These are phyloP conservation scores for Onthophagus sagittarius DNA, from an alignment of 2,888 invertebrate species.

Conservation along the genomic window DNA sequence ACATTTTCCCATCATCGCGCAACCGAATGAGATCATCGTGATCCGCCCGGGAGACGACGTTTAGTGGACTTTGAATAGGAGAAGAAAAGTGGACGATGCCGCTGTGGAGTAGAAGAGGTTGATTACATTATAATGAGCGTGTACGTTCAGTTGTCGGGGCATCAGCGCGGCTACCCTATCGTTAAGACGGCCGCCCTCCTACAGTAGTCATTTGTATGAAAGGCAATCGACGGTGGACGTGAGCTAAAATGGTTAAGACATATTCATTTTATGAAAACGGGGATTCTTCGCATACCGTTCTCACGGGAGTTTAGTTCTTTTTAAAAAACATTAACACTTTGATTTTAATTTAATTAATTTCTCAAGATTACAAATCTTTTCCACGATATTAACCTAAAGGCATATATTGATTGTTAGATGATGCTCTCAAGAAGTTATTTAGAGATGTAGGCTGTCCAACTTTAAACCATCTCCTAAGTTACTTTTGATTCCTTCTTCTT, in stretches of 20 bases:
- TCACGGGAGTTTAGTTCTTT: background rate
- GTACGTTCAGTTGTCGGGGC: background rate
- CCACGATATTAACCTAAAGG: too few species aligned
- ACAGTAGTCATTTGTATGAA: constrained; percentile 40
- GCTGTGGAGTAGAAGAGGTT: background rate
- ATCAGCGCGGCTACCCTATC: constrained; percentile 9
- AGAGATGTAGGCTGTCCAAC: too few species aligned
- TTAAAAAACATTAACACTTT: too few species aligned
- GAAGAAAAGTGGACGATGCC: background rate
- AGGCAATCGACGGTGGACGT: background rate
- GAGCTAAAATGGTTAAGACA: background rate
- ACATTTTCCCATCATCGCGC: too few species aligned
- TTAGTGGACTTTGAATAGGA: background rate
- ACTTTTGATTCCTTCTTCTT: too few species aligned
- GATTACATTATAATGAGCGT: background rate
- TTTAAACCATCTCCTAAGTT: too few species aligned
- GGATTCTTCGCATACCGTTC: background rate
- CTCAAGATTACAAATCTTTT: too few species aligned
- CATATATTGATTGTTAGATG: too few species aligned
- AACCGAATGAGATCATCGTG: background rate
- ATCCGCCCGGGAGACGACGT: constrained; percentile 1
- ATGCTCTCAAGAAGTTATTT: too few species aligned
- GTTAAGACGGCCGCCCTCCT: constrained; percentile 33
- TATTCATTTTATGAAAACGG: background rate
- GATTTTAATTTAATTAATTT: too few species aligned